A percentile compares a stretch with the other conserved stretches of the same genome.
These are phyloP conservation scores for Anableps anableps DNA, from an alignment of 2,797 vertebrate species.

Conservation along the genomic window DNA sequence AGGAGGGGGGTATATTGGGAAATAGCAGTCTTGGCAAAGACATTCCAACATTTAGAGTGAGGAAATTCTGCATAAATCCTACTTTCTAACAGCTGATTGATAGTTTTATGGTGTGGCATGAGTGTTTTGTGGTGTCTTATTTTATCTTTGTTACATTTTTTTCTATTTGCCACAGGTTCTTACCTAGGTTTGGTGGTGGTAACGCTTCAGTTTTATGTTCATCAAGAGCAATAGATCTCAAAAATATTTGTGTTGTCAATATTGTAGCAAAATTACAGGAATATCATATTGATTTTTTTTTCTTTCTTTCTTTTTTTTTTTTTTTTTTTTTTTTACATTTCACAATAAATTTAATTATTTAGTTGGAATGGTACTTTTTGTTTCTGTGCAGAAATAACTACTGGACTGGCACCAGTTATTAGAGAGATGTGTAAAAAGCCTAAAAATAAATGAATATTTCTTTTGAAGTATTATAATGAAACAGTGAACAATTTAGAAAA, in stretches of 20 bases:
- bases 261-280: background rate
- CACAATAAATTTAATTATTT: background rate
- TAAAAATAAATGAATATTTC: background rate
- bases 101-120: background rate
- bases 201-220: background rate
- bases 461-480: background rate
- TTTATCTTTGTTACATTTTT: background rate
- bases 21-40: background rate
- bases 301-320: too few relatives aligned
- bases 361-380: background rate
- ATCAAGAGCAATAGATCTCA: background rate
- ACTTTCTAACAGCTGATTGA: background rate
- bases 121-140: background rate
- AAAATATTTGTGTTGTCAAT: background rate
- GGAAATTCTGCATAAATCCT: background rate
- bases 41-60: background rate
- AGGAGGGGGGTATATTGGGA: background rate
- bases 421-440: background rate
- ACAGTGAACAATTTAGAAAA: too few relatives aligned
- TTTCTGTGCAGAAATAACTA: background rate
- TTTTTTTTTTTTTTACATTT: background rate
- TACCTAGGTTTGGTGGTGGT: background rate
- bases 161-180: background rate
- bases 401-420: background rate
- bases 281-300: background rate